Conservation (phyloP, 2,113 vertebrate genomes). For the Toxostoma redivivum region DNA sequence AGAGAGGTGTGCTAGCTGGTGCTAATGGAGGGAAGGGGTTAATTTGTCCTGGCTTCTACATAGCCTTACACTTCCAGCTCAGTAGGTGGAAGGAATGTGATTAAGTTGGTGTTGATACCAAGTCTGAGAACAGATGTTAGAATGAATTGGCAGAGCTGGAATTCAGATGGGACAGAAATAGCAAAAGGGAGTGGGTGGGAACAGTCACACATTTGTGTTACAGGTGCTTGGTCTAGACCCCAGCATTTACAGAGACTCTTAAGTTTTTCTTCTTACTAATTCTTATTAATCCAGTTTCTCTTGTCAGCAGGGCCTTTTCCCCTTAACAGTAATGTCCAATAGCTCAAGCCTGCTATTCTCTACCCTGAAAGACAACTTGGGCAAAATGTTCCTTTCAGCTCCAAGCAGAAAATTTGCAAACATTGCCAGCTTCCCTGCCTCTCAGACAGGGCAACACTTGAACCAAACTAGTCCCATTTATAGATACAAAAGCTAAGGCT, state of each 20-base stretch:
- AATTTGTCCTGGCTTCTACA: not conserved
- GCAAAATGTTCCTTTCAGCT: not conserved
- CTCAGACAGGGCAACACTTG: not conserved
- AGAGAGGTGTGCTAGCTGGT: not conserved
- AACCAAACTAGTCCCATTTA: not conserved
- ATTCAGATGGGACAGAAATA: slow-evolving; percentile 49
- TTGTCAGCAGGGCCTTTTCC: not conserved
- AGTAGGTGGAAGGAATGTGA: slow-evolving; percentile 39
- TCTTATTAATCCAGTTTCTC: not conserved
- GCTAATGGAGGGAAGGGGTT: not conserved
- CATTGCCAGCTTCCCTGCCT: not conserved
- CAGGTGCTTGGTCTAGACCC: slow-evolving; percentile 46
- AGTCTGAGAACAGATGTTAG: slow-evolving; percentile 49
- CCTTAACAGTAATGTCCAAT: not conserved
- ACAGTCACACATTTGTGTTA: slow-evolving; percentile 23
- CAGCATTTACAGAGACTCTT: not conserved
- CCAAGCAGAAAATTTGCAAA: not conserved
- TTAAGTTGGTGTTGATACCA: slow-evolving; percentile 14
- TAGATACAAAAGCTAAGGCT: not conserved
- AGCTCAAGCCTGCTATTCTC: not conserved
- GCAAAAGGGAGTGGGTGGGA: slow-evolving; percentile 28
- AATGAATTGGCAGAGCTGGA: slow-evolving; percentile 31
- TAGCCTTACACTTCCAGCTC: slow-evolving; percentile 5
- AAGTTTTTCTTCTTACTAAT: not conserved
- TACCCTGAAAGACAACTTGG: not conserved